Evolutionary conservation across 2,888 invertebrate genomes (phyloP).

Genomic region (Coleophora flavipennella): DNA sequence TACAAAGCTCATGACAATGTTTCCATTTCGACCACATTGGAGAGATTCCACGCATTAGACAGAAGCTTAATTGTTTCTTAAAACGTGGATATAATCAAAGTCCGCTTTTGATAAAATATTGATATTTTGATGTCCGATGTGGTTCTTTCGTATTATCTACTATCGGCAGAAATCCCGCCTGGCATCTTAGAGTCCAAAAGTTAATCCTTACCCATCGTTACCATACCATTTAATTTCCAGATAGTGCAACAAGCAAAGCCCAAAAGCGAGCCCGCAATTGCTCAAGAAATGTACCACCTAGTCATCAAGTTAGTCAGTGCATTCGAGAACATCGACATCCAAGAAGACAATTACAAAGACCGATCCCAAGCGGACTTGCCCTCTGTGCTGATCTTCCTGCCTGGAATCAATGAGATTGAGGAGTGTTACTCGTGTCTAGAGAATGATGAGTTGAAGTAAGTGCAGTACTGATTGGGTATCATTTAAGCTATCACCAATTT

Average conservation of each 20-base stretch:
- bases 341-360: constrained; percentile 43
- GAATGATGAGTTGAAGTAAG: constrained; percentile 37
- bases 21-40: too few species aligned
- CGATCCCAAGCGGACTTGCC: constrained; percentile 42
- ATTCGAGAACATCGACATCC: constrained; percentile 76
- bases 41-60: too few species aligned
- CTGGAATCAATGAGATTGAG: constrained; percentile 90
- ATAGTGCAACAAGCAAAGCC: constrained; percentile 42
- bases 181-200: too few species aligned
- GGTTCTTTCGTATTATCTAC: too few species aligned
- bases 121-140: too few species aligned
- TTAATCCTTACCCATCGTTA: too few species aligned
- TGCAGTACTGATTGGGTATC: background rate
- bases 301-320: constrained; percentile 74
- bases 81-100: too few species aligned
- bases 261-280: constrained; percentile 72
- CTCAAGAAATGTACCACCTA: constrained; percentile 72
- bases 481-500: too few species aligned
- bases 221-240: constrained; percentile 26
- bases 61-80: too few species aligned
- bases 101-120: too few species aligned
- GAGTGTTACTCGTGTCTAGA: constrained; percentile 68
- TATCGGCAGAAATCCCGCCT: too few species aligned
- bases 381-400: constrained; percentile 90
- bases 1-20: too few species aligned